These are phyloP conservation scores for Dinothrombium tinctorium DNA, from an alignment of 1,140 invertebrate genomes.

Conservation along the genomic window DNA sequence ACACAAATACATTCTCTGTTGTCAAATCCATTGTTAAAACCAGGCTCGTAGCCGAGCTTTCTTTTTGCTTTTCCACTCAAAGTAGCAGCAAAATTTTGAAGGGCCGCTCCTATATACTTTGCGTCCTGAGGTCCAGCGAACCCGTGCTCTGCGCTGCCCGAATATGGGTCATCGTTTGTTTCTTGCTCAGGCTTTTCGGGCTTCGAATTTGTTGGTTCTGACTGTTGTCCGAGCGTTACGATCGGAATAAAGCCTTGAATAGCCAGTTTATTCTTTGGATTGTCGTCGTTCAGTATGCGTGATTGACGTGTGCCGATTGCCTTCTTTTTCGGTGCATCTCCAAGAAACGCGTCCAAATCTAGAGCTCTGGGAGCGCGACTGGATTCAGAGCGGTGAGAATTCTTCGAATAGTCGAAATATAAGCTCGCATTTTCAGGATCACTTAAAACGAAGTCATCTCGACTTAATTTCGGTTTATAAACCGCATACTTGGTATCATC, in stretches of 20 bases:
- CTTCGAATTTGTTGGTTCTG: conserved; percentile 2
- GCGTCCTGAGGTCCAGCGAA: conserved; percentile 6
- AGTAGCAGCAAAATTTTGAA: conserved; percentile 6
- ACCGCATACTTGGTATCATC: not conserved
- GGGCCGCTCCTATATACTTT: conserved; percentile 6
- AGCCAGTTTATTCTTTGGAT: not conserved
- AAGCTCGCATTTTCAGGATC: conserved; percentile 4
- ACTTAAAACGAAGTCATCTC: not conserved
- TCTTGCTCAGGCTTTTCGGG: not conserved
- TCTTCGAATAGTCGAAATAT: not conserved
- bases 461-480: not conserved
- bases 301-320: not conserved
- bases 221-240: not conserved
- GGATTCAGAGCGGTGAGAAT: not conserved
- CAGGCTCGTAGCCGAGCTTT: no score
- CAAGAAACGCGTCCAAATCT: conserved; percentile 1
- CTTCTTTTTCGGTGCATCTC: not conserved
- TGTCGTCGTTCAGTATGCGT: conserved; percentile 1
- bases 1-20: conserved; percentile 16
- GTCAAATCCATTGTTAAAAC: not conserved
- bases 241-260: conserved; percentile 8
- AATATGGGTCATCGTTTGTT: not conserved
- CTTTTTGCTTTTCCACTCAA: not conserved
- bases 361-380: not conserved
- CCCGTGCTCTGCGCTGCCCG: conserved; percentile 3